Evolutionary conservation across 53 echinoderm and acorn worm species (phyloP).

Genomic region (Astropecten irregularis): DNA sequence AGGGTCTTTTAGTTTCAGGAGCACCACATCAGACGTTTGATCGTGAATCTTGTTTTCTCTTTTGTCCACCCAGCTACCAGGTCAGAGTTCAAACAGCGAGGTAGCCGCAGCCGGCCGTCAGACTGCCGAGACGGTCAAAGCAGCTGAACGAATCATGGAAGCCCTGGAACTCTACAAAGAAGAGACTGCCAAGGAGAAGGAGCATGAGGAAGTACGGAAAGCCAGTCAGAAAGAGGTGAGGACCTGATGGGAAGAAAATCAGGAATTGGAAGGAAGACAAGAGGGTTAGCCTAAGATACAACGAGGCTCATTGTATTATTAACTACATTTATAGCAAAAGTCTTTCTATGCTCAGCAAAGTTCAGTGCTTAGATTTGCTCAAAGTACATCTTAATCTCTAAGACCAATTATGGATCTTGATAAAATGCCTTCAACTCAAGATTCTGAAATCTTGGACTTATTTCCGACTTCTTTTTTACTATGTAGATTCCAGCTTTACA

Average conservation of each 20-base stretch:
- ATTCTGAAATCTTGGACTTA: too few species aligned
- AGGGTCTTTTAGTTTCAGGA: too few species aligned
- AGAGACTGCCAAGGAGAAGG: conserved; percentile 77
- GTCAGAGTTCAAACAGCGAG: conserved; percentile 78
- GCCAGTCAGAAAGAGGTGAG: conserved; percentile 67
- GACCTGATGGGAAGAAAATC: background rate
- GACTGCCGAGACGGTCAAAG: conserved; percentile 89
- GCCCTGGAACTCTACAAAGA: conserved; percentile 93
- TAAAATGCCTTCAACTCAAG: too few species aligned
- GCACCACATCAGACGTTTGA: too few species aligned
- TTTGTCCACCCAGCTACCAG: conserved; percentile 71
- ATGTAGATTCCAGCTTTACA: conserved; percentile 75
- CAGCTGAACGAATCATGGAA: conserved; percentile 97
- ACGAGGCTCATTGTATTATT: too few species aligned
- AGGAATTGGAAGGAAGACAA: background rate
- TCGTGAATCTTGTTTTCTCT: background rate
- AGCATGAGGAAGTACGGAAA: conserved; percentile 62
- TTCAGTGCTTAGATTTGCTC: too few species aligned
- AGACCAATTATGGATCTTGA: too few species aligned
- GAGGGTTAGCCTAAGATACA: background rate
- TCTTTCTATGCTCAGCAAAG: too few species aligned
- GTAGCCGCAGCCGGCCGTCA: conserved; percentile 81
- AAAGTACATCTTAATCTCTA: too few species aligned
- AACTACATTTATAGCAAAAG: too few species aligned
- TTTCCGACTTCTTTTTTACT: background rate